phyloP scores from a whole-genome alignment of 2,797 vertebrate genomes.

The Gallinago stenura region DNA sequence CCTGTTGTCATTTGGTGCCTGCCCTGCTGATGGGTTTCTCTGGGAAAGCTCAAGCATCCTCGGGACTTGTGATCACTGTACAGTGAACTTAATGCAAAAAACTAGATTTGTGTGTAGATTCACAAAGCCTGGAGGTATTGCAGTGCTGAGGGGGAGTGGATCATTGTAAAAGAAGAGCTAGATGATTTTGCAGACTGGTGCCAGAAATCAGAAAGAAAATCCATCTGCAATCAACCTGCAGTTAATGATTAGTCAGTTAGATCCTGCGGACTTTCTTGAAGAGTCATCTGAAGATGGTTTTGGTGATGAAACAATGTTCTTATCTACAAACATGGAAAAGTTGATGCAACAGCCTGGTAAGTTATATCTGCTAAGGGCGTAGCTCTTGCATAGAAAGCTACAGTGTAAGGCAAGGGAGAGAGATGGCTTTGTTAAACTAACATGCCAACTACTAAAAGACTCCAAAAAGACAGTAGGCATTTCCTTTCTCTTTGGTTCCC shows the following conservation, averaged over 20 bases:
- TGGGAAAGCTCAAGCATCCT: neutral
- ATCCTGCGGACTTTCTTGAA: neutral
- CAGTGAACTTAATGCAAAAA: neutral
- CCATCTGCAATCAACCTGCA: neutral
- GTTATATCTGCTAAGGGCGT: neutral
- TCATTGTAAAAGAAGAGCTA: rapidly evolving
- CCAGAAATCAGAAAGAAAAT: neutral
- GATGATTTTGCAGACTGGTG: neutral
- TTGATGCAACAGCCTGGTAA: slow-evolving; percentile 2
- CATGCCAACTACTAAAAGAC: neutral
- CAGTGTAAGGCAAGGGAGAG: neutral
- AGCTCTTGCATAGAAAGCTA: neutral
- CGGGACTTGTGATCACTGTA: rapidly evolving
- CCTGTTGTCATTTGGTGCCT: neutral
- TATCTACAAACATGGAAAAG: neutral
- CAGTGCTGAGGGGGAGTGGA: neutral
- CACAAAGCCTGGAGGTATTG: neutral
- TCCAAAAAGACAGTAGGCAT: neutral
- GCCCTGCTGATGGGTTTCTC: neutral
- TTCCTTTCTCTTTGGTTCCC: neutral
- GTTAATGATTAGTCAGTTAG: neutral
- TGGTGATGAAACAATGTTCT: neutral
- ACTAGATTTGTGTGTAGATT: neutral
- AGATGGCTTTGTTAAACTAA: neutral
- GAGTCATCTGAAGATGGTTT: neutral